These are phyloP conservation scores for Eupristina koningsbergeri DNA, from an alignment of 1,140 invertebrate species.

Conservation along the genomic window DNA sequence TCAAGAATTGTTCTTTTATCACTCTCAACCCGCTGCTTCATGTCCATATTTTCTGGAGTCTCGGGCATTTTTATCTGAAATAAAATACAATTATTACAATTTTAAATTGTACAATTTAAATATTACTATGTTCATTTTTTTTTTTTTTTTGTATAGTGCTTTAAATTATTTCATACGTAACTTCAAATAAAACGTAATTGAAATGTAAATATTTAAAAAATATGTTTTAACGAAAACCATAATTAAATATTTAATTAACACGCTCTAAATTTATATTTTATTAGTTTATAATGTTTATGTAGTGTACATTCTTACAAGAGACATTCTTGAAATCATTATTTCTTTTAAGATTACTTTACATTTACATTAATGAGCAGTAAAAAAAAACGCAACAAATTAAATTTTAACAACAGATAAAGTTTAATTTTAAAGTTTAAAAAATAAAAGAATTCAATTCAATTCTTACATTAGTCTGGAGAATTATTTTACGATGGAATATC, in stretches of 20 bases:
- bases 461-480: no score
- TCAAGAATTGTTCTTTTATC: conserved; percentile 37
- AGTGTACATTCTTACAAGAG: no score
- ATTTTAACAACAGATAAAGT: no score
- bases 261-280: no score
- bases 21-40: not conserved
- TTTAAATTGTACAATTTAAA: not conserved
- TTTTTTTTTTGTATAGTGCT: not conserved
- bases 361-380: no score
- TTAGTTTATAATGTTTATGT: no score
- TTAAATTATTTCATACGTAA: not conserved
- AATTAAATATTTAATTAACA: not conserved
- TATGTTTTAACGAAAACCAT: not conserved
- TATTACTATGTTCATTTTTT: not conserved
- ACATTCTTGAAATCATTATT: no score
- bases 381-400: no score
- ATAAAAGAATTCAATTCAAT: no score
- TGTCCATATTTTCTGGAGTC: not conserved
- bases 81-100: not conserved
- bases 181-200: no score
- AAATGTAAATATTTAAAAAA: not conserved
- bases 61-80: not conserved
- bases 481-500: not conserved
- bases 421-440: no score
- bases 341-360: no score